A percentile compares a stretch with the other conserved stretches of the same genome.
These are phyloP conservation scores for Hexactinellida sp. DNA, from an alignment of 37 sponge, comb jelly and placozoan genomes.

Conservation along the genomic window DNA sequence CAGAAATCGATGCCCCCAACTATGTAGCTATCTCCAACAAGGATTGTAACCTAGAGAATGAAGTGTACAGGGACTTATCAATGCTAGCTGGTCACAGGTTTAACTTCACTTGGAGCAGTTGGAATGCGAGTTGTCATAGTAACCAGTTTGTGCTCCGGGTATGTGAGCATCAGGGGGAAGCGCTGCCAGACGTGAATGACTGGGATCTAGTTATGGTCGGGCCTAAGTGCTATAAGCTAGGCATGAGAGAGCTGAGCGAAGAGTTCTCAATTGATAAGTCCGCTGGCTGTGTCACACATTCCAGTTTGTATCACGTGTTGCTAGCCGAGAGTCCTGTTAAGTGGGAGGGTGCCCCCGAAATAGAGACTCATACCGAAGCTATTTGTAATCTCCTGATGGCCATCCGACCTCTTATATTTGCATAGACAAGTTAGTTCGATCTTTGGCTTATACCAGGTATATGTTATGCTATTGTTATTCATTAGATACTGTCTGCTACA, in stretches of 20 bases:
- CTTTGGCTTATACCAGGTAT: no score
- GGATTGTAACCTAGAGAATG: background rate
- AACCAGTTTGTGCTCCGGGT: background rate
- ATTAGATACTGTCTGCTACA: no score
- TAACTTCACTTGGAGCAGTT: constrained; percentile 14
- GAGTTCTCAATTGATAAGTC: background rate
- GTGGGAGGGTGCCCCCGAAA: background rate
- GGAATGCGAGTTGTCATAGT: constrained; percentile 10
- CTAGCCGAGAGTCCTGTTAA: background rate
- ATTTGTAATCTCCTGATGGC: background rate
- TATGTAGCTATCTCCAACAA: constrained; percentile 15
- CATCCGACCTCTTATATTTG: background rate
- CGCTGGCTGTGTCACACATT: background rate
- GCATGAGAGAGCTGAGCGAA: background rate
- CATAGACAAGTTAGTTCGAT: no score
- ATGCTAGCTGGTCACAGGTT: background rate
- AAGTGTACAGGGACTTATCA: background rate
- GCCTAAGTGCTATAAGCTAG: background rate
- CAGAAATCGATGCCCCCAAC: background rate
- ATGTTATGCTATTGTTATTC: no score
- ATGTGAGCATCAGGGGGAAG: background rate
- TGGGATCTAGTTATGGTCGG: background rate
- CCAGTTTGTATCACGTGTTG: background rate
- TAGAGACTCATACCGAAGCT: background rate
- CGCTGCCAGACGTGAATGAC: background rate